Evolutionary conservation across 1,140 invertebrate genomes (phyloP).

Genomic region (Conus ventricosus): DNA sequence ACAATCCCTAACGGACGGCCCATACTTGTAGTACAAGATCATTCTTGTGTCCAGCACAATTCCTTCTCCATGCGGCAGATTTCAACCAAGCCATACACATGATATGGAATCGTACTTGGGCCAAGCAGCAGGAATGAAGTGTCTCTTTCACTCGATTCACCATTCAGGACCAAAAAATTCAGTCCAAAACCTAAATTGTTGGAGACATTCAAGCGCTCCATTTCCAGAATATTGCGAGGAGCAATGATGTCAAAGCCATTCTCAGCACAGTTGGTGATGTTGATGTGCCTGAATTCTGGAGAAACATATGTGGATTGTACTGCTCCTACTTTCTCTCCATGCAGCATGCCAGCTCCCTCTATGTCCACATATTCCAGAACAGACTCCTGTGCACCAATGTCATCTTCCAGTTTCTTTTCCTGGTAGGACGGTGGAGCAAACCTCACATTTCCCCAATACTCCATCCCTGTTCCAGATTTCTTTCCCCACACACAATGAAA

Average conservation of each 20-base stretch:
- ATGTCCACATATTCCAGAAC: conserved; percentile 90
- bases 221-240: conserved; percentile 79
- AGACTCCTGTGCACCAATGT: conserved; percentile 54
- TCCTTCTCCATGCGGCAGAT: conserved; percentile 97
- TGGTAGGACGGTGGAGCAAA: conserved; percentile 94
- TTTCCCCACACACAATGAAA: conserved; percentile 92
- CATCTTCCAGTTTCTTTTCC: conserved; percentile 75
- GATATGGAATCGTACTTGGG: conserved; percentile 89
- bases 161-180: conserved; percentile 90
- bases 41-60: conserved; percentile 92
- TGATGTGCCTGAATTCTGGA: conserved; percentile 88
- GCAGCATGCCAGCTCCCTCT: conserved; percentile 93
- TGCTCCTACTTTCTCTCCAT: conserved; percentile 93
- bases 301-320: conserved; percentile 90
- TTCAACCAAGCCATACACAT: conserved; percentile 95
- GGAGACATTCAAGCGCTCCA: conserved; percentile 80
- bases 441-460: conserved; percentile 97
- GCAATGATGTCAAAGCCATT: conserved; percentile 95
- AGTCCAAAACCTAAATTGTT: conserved; percentile 92
- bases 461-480: conserved; percentile 82
- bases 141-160: conserved; percentile 91
- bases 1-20: conserved; percentile 96
- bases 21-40: conserved; percentile 97
- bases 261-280: conserved; percentile 88
- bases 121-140: conserved; percentile 80